Conservation (phyloP, 2,113 vertebrate species). For the Saguinus midas region DNA sequence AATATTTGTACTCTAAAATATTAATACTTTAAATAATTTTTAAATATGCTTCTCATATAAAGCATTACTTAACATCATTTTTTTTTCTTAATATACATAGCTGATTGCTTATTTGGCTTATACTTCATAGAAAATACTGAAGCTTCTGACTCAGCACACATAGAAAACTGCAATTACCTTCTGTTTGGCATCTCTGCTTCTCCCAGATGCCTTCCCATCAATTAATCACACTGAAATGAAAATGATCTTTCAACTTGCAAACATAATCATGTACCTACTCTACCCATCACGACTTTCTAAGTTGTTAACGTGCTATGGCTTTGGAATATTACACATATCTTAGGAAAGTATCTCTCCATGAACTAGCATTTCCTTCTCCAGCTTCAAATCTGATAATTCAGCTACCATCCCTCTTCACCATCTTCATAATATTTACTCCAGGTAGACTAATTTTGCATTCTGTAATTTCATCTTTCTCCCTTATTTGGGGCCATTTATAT, state of each 20-base stretch:
- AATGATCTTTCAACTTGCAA: background rate
- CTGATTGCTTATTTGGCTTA: background rate
- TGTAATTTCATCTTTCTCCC: background rate
- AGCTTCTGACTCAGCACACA: background rate
- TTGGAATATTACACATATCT: background rate
- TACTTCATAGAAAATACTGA: background rate
- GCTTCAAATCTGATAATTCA: background rate
- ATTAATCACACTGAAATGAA: background rate
- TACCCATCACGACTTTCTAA: background rate
- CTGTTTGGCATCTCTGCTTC: background rate
- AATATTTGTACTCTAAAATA: background rate
- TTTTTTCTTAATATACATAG: background rate
- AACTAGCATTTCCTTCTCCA: background rate
- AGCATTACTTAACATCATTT: background rate
- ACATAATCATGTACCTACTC: background rate
- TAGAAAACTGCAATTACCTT: background rate
- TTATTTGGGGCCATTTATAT: background rate
- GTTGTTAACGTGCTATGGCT: background rate
- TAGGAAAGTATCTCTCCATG: background rate
- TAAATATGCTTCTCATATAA: background rate
- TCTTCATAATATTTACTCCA: background rate
- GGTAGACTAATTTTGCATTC: background rate
- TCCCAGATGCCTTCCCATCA: background rate
- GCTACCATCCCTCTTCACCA: background rate
- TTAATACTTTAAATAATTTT: constrained; percentile 34